Base-by-base conservation (phyloP, 2,113 vertebrate genomes). In the Agapornis roseicollis region DNA sequence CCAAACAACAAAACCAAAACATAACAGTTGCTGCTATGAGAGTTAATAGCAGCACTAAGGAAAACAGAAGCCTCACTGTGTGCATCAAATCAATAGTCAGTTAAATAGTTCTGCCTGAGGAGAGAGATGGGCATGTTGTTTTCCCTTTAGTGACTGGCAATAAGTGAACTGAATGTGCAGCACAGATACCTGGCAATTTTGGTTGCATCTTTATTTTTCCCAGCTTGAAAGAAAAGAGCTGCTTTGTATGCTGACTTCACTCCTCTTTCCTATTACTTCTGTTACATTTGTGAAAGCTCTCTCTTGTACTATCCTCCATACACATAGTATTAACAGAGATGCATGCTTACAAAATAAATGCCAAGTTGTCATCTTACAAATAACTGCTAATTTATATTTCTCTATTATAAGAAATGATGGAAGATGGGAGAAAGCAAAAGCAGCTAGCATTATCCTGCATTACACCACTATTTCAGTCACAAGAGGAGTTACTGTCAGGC, bases 271-370 rank as follows among this genome's bases (percentile, higher is more conserved):
- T 76, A 12, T 19, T n/a, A 69, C 17, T 55, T 39, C 60, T 72
- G 24, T 33, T 19, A 53, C 11, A 41, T 8, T 60, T 1, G 0
- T 42, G 58, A 60, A 85, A 83, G 28, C 16, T 82, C 31, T 13
- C 6, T 63, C 17, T 37, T 52, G 27, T 42, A n/a, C 66, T 85
- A 79, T 46, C 11, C 19, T 6, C 22, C 11, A 27, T 39, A 85
- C 41, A 85, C 20, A 2, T n/a, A 92, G 70, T 65, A 85, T 80
- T 92, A 97, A 93, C 53, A 84, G 80, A 87, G 39, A 56, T 84
- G 65, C 31, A 65, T 44, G 50, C 28, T 93, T 90, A 96, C 31
- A 18, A 89, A 94, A 85, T 73, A 97, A 93, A 94, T 86, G 66
- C 35, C 68, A 82, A 10, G 73, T 88, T 94, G 78, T 76, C 65